A percentile compares a stretch with the other conserved stretches of the same genome.
Evolutionary conservation across 2,113 vertebrate genomes (phyloP).

Genomic region (Heterotilapia buettikoferi): DNA sequence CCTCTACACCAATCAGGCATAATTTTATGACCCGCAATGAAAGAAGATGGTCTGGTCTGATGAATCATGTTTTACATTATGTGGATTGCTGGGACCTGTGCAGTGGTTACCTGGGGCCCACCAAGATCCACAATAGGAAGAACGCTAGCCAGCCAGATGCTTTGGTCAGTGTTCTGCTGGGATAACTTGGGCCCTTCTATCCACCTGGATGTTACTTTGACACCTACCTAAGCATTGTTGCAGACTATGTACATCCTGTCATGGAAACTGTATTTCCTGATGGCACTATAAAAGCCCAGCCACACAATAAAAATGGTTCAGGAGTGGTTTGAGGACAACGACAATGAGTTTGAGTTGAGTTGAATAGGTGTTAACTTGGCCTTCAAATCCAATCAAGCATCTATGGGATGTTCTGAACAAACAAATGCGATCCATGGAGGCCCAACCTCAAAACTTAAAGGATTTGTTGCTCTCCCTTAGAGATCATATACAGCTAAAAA

Average conservation of each 20-base stretch:
- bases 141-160: not conserved
- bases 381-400: not conserved
- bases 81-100: not conserved
- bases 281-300: not conserved
- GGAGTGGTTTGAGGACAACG: rapidly evolving
- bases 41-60: not conserved
- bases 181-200: not conserved
- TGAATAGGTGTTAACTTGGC: not conserved
- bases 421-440: not conserved
- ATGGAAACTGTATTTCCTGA: not conserved
- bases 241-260: not conserved
- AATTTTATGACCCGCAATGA: not conserved
- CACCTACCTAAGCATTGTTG: not conserved
- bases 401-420: not conserved
- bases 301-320: not conserved
- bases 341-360: not conserved
- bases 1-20: not conserved
- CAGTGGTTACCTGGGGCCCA: rapidly evolving
- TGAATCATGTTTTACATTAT: not conserved
- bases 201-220: not conserved
- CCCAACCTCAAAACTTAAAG: not conserved
- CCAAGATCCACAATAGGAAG: not conserved
- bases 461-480: not conserved
- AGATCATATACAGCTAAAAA: not conserved
- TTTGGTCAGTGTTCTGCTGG: rapidly evolving